These are phyloP conservation scores for Pseudomyrmex flavicornis DNA, from an alignment of 1,140 invertebrate species.

Conservation along the genomic window DNA sequence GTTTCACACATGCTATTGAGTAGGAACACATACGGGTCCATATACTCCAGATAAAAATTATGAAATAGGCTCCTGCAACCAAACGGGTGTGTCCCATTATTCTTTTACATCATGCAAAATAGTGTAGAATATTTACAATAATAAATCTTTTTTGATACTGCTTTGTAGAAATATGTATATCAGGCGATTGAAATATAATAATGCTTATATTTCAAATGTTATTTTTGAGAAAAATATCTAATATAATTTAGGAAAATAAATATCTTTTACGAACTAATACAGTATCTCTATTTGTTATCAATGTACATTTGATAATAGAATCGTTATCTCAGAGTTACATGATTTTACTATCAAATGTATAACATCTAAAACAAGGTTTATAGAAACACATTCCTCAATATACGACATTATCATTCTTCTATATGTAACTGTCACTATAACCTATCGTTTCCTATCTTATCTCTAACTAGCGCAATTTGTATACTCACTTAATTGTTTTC, in stretches of 20 bases:
- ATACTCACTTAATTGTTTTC: constrained; percentile 91
- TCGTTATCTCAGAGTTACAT: no score
- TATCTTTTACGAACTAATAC: no score
- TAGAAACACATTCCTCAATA: no score
- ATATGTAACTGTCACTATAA: no score
- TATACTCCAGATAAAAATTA: constrained; percentile 86
- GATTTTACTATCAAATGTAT: no score
- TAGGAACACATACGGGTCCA: constrained; percentile 86
- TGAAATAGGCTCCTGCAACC: constrained; percentile 86
- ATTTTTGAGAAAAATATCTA: no score
- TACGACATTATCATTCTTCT: no score
- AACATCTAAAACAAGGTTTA: no score
- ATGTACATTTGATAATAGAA: no score
- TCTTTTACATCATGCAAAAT: constrained; percentile 82
- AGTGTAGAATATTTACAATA: constrained; percentile 66
- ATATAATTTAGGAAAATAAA: no score
- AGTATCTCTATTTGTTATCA: no score
- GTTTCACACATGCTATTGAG: constrained; percentile 86
- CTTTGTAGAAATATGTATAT: constrained; percentile 32
- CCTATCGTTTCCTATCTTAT: no score
- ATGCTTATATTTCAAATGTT: neutral
- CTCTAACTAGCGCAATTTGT: neutral
- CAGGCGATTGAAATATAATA: constrained; percentile 20
- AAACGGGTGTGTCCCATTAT: constrained; percentile 84
- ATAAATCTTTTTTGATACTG: constrained; percentile 22